Conservation (phyloP, 2,888 invertebrate genomes). For the Drosophila imparisetae region DNA sequence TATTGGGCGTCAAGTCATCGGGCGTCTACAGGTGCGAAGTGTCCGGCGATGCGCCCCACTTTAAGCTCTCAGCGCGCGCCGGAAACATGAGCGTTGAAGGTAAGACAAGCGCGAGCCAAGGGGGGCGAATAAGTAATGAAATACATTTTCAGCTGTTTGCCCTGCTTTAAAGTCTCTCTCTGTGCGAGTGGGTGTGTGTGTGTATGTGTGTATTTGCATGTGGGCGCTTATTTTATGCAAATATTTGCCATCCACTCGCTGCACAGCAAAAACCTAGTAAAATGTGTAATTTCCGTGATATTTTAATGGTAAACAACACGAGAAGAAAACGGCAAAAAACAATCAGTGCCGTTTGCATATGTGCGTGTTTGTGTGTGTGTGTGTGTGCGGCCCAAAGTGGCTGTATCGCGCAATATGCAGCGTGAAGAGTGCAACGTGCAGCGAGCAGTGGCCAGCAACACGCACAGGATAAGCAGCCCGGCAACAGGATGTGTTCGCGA, state of each 20-base stretch:
- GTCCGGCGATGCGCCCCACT: constrained; percentile 87
- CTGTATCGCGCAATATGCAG: constrained; percentile 40
- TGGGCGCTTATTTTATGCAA: constrained; percentile 52
- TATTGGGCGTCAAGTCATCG: constrained; percentile 81
- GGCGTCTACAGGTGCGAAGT: constrained; percentile 87
- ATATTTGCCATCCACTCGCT: constrained; percentile 49
- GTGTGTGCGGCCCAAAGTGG: constrained; percentile 54
- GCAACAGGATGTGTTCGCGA: constrained; percentile 68
- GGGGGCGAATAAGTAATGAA: constrained; percentile 63
- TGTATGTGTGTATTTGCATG: constrained; percentile 6
- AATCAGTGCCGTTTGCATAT: constrained; percentile 35
- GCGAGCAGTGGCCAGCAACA: constrained; percentile 48
- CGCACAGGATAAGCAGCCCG: constrained; percentile 62
- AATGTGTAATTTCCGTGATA: constrained; percentile 81
- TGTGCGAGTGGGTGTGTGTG: constrained; percentile 4
- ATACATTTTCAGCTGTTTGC: constrained; percentile 74
- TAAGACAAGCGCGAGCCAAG: constrained; percentile 74
- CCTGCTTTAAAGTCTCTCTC: constrained; percentile 60
- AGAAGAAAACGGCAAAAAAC: constrained; percentile 61
- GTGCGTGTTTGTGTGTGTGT: not conserved
- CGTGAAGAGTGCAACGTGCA: constrained; percentile 16
- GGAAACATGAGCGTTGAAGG: constrained; percentile 87
- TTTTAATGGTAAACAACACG: constrained; percentile 78
- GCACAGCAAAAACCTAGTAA: constrained; percentile 77
- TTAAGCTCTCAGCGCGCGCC: constrained; percentile 86